Evolutionary conservation across 2,888 invertebrate genomes (phyloP), one percentile per base, ranked within the genome.

Genomic region (Thumatha senex): DNA sequence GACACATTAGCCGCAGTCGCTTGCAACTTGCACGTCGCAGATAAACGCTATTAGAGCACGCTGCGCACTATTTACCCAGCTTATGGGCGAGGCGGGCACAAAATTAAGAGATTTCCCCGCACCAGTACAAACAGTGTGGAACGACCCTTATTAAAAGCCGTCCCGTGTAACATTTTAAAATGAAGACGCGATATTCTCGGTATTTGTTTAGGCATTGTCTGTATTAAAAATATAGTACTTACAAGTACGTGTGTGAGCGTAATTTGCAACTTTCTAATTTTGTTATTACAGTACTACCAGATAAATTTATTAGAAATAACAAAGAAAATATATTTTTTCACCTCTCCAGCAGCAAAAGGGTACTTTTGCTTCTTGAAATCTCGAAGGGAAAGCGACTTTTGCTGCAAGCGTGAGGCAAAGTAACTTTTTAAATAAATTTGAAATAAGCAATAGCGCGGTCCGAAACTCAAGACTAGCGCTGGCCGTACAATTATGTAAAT

Each of bases 81-180:
- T 69, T 69, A 69, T 57, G 59, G 63, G 54, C 52, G 56, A 61
- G 56, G 79, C 78, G 76, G 72, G 81, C 73, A 80, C 79, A 67
- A 88, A 88, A 89, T 89, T 87, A 87, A 88, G 88, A 85, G 85
- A 86, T 87, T 83, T 68, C 75, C 74, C 72, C 69, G 72, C 72
- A 60, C 71, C 70, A 75, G 67, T 70, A 75, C 80, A 85, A 85
- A 86, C 84, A 81, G 73, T 77, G 74, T 74, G 72, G 65, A 80
- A 76, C 78, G 78, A 80, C 82, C 84, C 84, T 86, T 87, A 87
- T 85, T 86, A 82, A 80, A 76, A 67, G 72, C 65, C 56, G 59
- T 54, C 63, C 54, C 54, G 61, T 61, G 69, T 68, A 55, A 63
- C 73, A 70, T 79, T 85, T 83, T 82, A 85, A 84, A 88, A 84